A percentile compares a stretch with the other conserved stretches of the same genome.
Evolutionary conservation across 2,797 vertebrate genomes (phyloP).

Genomic region (Sebastes kiyomatsui): DNA sequence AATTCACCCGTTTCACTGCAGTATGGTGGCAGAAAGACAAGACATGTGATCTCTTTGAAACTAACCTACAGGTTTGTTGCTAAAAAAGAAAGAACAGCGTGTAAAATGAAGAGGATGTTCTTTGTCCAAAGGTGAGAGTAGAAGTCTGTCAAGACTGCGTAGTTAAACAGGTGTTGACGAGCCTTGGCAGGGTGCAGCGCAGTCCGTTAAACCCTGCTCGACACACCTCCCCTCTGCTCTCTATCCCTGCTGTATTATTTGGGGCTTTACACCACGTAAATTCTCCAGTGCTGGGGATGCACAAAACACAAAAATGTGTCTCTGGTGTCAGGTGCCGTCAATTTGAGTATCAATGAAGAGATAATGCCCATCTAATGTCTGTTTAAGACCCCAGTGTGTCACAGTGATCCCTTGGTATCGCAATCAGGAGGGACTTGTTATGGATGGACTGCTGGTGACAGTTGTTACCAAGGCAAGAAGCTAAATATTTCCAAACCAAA

Average conservation of each 20-base stretch:
- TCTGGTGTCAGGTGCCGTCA: slow-evolving; percentile 21
- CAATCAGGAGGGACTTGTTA: slow-evolving; percentile 1
- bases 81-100: neutral
- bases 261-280: slow-evolving; percentile 3
- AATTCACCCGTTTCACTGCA: slow-evolving; percentile 3
- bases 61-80: neutral
- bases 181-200: neutral
- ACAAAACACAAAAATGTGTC: neutral
- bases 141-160: neutral
- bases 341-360: slow-evolving; percentile 1
- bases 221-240: neutral
- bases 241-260: slow-evolving; percentile 8
- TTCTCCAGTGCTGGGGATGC: neutral
- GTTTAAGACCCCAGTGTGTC: slow-evolving; percentile 40
- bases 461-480: slow-evolving; percentile 17
- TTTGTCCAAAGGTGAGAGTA: neutral
- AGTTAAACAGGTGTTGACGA: slow-evolving; percentile 21
- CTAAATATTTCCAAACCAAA: slow-evolving; percentile 19
- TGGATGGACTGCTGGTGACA: slow-evolving; percentile 26
- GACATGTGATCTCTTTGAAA: neutral
- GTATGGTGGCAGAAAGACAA: neutral
- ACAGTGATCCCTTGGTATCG: slow-evolving; percentile 41
- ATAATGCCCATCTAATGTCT: slow-evolving; percentile 38
- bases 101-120: neutral
- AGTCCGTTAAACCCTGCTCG: slow-evolving; percentile 1